Base-by-base conservation (phyloP, 2,113 vertebrate species). In the Indicator maculatus region DNA sequence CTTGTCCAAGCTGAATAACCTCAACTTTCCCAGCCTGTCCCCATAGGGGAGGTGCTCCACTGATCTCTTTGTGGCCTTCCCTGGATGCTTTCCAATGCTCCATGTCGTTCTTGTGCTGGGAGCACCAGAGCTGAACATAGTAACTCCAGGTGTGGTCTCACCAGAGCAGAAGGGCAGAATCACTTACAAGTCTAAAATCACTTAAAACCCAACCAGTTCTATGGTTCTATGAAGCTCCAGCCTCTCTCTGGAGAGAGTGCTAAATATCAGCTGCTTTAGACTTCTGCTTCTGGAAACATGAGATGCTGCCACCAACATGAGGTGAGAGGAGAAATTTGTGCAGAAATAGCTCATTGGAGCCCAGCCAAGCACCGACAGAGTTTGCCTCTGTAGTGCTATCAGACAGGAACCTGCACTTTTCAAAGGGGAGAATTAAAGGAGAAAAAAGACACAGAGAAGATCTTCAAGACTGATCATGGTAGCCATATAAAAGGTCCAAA, bases 221-320 rank as follows among this genome's bases (percentile, higher is more conserved):
- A 44, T 44, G 41, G 41, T 44, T 44, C 41, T 44, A 44, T 44
- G 41, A 44, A 44, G 77, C 63, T 90, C 39, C 44, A 36, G 77
- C 5, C 9, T 82, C 59, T 41, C 82, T 65, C 66, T 38, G 23
- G 26, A 65, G 15, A 38, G 27, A 61, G 59, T 39, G 74, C 78
- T 89, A 94, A 90, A 92, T 82, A 61, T 21, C 84, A 92, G 59
- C 61, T 81, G 77, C 36, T 84, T 93, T 38, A 83, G 76, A 47
- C 44, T 83, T 83, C 39, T 81, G 31, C 31, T 83, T 86, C 81
- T 89, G 80, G 59, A 92, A 84, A 88, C 73, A 52, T 2, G 9
- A 86, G 72, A 74, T 17, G 28, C 26, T 81, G 80, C 88, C 86
- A 93, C 59, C 69, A 91, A 74, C 31, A 36, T 6, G 17, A 86